phyloP scores from a whole-genome alignment of 1,140 invertebrate genomes.

The Nasonia giraulti region DNA sequence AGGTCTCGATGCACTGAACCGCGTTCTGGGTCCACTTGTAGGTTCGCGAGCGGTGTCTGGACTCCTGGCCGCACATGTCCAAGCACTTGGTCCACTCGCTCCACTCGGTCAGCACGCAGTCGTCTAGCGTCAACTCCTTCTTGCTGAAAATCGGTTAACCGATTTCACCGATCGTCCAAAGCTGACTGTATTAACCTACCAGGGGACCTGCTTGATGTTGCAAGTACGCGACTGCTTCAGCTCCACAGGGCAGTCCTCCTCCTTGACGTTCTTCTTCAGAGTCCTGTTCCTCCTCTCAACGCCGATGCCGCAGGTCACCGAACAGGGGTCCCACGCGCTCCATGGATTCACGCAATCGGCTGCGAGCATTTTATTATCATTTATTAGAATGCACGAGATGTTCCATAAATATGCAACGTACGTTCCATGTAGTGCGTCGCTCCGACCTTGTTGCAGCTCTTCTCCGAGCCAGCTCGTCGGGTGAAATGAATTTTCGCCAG shows the following conservation, averaged over 20 bases:
- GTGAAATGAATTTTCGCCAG: conserved; percentile 89
- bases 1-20: conserved; percentile 60
- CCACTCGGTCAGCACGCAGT: conserved; percentile 84
- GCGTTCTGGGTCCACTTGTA: conserved; percentile 60
- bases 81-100: conserved; percentile 86
- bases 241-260: conserved; percentile 74
- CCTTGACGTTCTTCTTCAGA: conserved; percentile 74
- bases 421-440: not conserved
- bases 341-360: conserved; percentile 73
- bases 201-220: conserved; percentile 64
- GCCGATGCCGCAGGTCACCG: conserved; percentile 86
- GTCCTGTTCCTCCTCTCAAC: conserved; percentile 79
- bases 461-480: conserved; percentile 90
- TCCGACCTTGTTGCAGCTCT: conserved; percentile 80
- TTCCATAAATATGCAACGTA: not conserved
- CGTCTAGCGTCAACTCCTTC: not conserved
- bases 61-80: conserved; percentile 85
- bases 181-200: not conserved
- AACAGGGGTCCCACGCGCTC: conserved; percentile 86
- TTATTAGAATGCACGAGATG: too few relatives aligned
- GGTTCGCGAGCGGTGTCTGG: conserved; percentile 78
- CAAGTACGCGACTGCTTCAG: conserved; percentile 76
- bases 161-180: too few relatives aligned
- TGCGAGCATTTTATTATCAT: not conserved
- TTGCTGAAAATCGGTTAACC: not conserved